These are phyloP conservation scores for Episyrphus balteatus DNA, from an alignment of 1,140 invertebrate genomes.

Conservation along the genomic window DNA sequence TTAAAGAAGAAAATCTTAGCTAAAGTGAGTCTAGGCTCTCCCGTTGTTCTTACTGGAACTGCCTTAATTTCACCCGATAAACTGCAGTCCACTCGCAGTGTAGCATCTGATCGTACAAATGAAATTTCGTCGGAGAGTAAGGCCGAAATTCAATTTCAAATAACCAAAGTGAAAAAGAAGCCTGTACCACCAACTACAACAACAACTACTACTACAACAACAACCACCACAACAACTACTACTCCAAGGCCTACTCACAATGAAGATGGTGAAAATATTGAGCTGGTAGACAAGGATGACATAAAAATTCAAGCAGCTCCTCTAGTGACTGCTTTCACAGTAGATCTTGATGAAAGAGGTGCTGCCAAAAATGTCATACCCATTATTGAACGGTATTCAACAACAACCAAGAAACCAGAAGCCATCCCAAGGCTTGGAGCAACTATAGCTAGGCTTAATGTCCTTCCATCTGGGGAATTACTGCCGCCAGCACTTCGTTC, in stretches of 20 bases:
- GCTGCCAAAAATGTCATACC: slow-evolving; percentile 64
- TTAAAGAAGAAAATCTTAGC: slow-evolving; percentile 24
- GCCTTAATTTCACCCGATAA: slow-evolving; percentile 9
- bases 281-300: slow-evolving; percentile 51
- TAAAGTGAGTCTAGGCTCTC: slow-evolving; percentile 9
- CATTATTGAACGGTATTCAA: slow-evolving; percentile 39
- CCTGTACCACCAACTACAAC: slow-evolving; percentile 2
- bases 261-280: slow-evolving; percentile 52
- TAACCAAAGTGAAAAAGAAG: slow-evolving; percentile 20
- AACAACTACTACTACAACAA: slow-evolving; percentile 32
- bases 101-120: slow-evolving; percentile 20
- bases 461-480: slow-evolving; percentile 12
- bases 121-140: slow-evolving; percentile 23
- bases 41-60: background rate
- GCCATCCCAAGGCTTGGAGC: slow-evolving; percentile 11
- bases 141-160: slow-evolving; percentile 33
- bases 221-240: slow-evolving; percentile 43
- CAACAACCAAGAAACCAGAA: background rate
- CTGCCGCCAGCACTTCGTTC: too few species aligned
- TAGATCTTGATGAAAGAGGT: slow-evolving; percentile 66
- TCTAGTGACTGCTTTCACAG: slow-evolving; percentile 67
- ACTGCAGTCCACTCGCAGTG: slow-evolving; percentile 21
- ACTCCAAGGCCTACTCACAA: slow-evolving; percentile 47
- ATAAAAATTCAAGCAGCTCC: slow-evolving; percentile 71
- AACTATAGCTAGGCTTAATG: slow-evolving; percentile 30